Conservation (phyloP, 1,140 invertebrate species). For the Phymorhynchus buccinoides region DNA sequence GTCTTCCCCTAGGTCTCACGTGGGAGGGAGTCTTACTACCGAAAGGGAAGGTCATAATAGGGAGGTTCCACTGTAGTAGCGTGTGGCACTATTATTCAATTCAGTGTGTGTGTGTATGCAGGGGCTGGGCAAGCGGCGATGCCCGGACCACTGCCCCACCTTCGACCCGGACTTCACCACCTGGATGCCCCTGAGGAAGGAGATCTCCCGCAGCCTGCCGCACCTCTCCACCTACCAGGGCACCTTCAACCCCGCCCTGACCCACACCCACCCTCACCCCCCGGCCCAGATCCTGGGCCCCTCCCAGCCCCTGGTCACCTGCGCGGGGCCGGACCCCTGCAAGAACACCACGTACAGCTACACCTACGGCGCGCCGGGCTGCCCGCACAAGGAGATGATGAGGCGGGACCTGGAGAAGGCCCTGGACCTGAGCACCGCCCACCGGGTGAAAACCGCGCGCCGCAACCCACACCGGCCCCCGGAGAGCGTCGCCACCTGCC, state of each 20-base stretch:
- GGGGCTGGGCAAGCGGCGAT: slow-evolving; percentile 65
- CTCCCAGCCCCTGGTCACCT: slow-evolving; percentile 57
- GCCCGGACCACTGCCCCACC: slow-evolving; percentile 54
- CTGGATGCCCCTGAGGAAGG: slow-evolving; percentile 65
- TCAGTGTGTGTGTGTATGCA: slow-evolving; percentile 44
- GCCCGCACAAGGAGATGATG: slow-evolving; percentile 59
- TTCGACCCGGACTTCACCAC: slow-evolving; percentile 66
- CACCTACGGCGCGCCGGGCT: slow-evolving; percentile 56
- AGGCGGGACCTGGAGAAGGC: slow-evolving; percentile 62
- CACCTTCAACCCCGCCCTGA: slow-evolving; percentile 63
- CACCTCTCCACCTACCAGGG: slow-evolving; percentile 61
- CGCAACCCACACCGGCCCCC: slow-evolving; percentile 49
- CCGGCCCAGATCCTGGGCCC: slow-evolving; percentile 53
- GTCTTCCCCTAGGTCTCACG: too few species aligned
- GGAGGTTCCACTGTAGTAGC: too few species aligned
- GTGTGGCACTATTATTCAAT: too few species aligned
- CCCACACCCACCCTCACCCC: slow-evolving; percentile 46
- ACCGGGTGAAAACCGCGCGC: slow-evolving; percentile 53
- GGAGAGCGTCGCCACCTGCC: slow-evolving; percentile 67
- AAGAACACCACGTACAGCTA: slow-evolving; percentile 65
- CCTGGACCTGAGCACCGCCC: slow-evolving; percentile 56
- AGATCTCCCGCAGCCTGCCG: slow-evolving; percentile 56
- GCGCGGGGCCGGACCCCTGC: slow-evolving; percentile 52
- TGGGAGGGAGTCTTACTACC: too few species aligned
- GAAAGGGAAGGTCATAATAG: too few species aligned